Conservation (phyloP, 2,113 vertebrate genomes). For the Megatriorchis doriae region DNA sequence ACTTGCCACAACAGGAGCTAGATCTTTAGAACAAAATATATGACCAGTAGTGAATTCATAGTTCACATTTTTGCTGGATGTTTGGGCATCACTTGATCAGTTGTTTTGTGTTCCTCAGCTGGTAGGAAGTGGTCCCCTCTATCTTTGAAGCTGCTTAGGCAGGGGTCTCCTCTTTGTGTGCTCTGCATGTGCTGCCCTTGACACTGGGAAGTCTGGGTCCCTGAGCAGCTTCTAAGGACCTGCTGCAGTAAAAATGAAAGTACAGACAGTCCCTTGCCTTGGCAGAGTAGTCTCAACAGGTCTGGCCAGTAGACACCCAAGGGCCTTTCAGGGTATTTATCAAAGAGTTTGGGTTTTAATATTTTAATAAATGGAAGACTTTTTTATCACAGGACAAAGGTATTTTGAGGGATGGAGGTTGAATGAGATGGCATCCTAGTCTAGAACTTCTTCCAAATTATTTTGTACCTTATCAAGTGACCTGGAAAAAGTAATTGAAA, state of each 20-base stretch:
- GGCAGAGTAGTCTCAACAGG: not conserved
- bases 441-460: not conserved
- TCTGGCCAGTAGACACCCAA: not conserved
- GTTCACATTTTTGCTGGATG: not conserved
- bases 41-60: not conserved
- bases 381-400: not conserved
- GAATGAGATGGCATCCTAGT: not conserved
- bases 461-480: not conserved
- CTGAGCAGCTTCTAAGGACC: not conserved
- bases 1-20: not conserved
- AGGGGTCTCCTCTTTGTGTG: not conserved
- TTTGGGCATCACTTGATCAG: not conserved
- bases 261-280: not conserved
- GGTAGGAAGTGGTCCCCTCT: not conserved
- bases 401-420: not conserved
- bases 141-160: not conserved
- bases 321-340: not conserved
- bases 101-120: not conserved
- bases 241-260: not conserved
- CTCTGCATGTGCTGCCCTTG: not conserved
- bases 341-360: not conserved
- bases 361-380: not conserved
- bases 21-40: not conserved
- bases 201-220: not conserved
- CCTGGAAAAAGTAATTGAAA: constrained; percentile 7